Conservation (phyloP, 1,140 invertebrate species). For the Calephelis nemesis region DNA sequence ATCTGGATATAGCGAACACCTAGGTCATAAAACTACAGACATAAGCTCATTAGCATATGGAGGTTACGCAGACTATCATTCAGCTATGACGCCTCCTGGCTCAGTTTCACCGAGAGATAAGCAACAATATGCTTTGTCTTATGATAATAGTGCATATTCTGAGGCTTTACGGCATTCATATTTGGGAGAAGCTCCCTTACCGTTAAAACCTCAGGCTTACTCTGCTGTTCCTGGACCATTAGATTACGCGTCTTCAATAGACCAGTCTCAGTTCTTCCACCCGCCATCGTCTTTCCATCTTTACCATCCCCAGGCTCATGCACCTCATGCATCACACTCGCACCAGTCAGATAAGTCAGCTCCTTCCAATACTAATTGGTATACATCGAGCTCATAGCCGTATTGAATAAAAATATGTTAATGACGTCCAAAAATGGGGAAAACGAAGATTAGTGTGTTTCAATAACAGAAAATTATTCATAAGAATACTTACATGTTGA, state of each 20-base stretch:
- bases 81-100: conserved; percentile 96
- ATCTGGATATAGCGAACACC: conserved; percentile 87
- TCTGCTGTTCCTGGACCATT: conserved; percentile 80
- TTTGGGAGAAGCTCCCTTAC: conserved; percentile 85
- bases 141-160: conserved; percentile 69
- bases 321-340: conserved; percentile 71
- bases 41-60: conserved; percentile 77
- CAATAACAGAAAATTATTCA: not conserved
- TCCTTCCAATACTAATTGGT: conserved; percentile 85
- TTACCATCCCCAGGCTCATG: conserved; percentile 87
- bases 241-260: conserved; percentile 77
- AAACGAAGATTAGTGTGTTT: not conserved
- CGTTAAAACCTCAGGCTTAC: conserved; percentile 94
- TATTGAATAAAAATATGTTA: not conserved
- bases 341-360: conserved; percentile 78
- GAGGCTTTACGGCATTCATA: conserved; percentile 79
- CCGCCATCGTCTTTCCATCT: conserved; percentile 91
- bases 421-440: conserved; percentile 16
- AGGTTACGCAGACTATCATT: conserved; percentile 90
- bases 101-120: conserved; percentile 96
- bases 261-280: conserved; percentile 92
- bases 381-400: conserved; percentile 87
- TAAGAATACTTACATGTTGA: not conserved
- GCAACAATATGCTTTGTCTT: conserved; percentile 81
- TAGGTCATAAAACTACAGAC: conserved; percentile 68